These are phyloP conservation scores for Laspeyria flexula DNA, from an alignment of 2,888 invertebrate species.

Conservation along the genomic window DNA sequence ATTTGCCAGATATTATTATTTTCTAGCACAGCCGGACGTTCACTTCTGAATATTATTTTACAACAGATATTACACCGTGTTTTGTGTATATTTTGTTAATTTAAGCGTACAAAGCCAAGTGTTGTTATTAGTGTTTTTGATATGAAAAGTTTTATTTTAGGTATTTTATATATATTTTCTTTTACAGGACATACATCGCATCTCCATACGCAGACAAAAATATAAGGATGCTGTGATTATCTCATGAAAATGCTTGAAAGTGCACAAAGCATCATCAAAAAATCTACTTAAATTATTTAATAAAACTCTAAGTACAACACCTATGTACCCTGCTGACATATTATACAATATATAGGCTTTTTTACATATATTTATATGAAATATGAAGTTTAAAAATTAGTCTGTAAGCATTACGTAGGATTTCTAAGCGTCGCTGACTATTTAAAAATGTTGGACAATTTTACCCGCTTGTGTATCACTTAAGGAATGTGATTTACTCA, in stretches of 20 bases:
- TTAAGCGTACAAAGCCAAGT: neutral
- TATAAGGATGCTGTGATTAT: conserved; percentile 86
- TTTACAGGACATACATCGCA: conserved; percentile 88
- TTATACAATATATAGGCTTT: conserved; percentile 75
- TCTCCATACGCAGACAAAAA: conserved; percentile 89
- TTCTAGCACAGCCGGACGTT: neutral
- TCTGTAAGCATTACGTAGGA: conserved; percentile 63
- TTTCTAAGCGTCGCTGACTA: conserved; percentile 53
- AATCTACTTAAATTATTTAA: conserved; percentile 63
- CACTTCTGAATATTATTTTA: neutral
- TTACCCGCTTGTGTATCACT: conserved; percentile 57
- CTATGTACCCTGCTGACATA: conserved; percentile 65
- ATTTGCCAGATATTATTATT: neutral
- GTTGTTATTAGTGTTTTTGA: neutral
- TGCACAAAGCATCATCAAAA: conserved; percentile 51
- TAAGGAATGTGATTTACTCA: conserved; percentile 37
- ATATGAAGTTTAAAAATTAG: conserved; percentile 60
- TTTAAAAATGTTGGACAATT: conserved; percentile 48
- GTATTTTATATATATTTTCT: conserved; percentile 38
- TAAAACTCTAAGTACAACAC: conserved; percentile 67
- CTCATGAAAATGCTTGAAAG: conserved; percentile 51
- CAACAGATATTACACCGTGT: neutral
- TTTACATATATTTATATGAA: conserved; percentile 74
- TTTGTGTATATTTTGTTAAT: neutral
- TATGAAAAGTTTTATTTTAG: neutral